Percentiles rank a stretch among this genome's conserved stretches.
These are phyloP conservation scores for Platyscapa corneri DNA, from an alignment of 1,140 invertebrate species.

Conservation along the genomic window DNA sequence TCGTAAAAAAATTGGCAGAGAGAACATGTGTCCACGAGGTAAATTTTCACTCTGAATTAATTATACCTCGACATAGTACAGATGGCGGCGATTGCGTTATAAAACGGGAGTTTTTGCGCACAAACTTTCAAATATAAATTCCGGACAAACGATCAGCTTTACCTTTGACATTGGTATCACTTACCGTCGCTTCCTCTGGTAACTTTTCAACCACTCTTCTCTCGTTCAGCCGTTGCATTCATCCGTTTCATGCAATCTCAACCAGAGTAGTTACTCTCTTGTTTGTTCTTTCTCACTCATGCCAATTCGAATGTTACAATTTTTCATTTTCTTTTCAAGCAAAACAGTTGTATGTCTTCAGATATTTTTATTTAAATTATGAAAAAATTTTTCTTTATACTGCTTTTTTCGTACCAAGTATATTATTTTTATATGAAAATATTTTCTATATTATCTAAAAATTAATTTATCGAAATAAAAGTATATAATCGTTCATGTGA, in stretches of 20 bases:
- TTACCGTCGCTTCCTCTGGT: conserved; percentile 56
- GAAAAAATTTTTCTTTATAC: too few species aligned
- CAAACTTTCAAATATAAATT: conserved; percentile 61
- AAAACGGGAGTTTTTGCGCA: conserved; percentile 58
- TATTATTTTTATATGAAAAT: too few species aligned
- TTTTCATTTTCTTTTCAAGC: too few species aligned
- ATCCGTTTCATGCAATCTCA: conserved; percentile 39
- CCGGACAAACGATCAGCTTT: conserved; percentile 64
- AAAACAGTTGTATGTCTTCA: too few species aligned
- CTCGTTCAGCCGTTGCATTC: conserved; percentile 9
- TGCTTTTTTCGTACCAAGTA: too few species aligned
- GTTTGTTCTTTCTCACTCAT: neutral
- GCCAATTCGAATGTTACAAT: neutral
- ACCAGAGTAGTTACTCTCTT: neutral
- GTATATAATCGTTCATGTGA: too few species aligned
- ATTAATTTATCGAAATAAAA: too few species aligned
- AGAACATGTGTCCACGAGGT: conserved; percentile 52
- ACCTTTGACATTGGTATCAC: conserved; percentile 60
- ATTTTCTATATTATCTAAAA: too few species aligned
- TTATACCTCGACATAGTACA: conserved; percentile 60
- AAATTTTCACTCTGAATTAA: conserved; percentile 62
- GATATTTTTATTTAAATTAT: neutral
- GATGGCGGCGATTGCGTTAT: conserved; percentile 62
- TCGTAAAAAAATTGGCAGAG: conserved; percentile 61
- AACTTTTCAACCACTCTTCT: conserved; percentile 22